These are phyloP conservation scores for Diaprepes abbreviatus DNA, from an alignment of 2,888 invertebrate genomes.

Conservation along the genomic window DNA sequence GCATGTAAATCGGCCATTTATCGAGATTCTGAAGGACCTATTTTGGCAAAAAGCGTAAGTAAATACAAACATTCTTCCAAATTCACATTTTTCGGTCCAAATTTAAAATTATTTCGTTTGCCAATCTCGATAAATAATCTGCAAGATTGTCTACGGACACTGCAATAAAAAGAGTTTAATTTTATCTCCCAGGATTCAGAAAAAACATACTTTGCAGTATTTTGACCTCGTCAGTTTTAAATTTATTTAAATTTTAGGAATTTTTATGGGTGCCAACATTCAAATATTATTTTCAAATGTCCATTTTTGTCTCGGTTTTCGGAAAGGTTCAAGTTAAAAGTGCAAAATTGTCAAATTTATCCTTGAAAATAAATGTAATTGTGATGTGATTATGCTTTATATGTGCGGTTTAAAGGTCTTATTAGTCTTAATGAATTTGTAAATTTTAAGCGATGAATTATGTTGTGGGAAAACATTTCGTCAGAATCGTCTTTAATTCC, in stretches of 20 bases:
- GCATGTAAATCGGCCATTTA: no score
- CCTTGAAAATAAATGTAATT: not conserved
- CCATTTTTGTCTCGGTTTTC: not conserved
- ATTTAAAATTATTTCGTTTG: no score
- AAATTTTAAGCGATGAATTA: not conserved
- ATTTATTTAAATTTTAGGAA: constrained; percentile 25
- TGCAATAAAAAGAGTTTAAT: not conserved
- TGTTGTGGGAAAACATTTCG: not conserved
- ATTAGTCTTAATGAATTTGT: constrained; percentile 1
- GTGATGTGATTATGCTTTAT: not conserved
- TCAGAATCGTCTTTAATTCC: no score
- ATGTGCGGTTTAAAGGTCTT: not conserved
- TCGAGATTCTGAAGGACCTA: no score
- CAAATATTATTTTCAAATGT: not conserved
- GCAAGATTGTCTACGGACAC: no score
- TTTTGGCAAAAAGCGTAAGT: no score
- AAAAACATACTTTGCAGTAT: constrained; percentile 17
- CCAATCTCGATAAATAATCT: no score
- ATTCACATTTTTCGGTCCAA: no score
- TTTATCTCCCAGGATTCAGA: not conserved
- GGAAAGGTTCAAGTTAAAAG: not conserved
- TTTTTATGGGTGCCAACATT: constrained; percentile 25
- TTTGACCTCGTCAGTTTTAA: constrained; percentile 15
- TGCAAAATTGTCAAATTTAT: constrained; percentile 17
- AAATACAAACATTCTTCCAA: no score